Evolutionary conservation across 2,888 invertebrate genomes (phyloP).

Genomic region (Agrochola macilenta): DNA sequence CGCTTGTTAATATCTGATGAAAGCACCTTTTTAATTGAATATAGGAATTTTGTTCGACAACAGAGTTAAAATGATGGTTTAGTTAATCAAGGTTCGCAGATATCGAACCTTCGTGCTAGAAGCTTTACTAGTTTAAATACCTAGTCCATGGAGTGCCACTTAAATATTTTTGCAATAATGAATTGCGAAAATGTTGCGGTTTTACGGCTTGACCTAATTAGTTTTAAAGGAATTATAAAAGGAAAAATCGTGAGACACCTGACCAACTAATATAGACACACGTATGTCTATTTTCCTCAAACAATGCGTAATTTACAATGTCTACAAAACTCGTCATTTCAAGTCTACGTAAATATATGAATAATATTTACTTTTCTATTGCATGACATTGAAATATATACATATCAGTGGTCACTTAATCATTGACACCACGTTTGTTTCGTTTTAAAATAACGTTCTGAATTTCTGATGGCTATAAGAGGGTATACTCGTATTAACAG

Average conservation of each 20-base stretch:
- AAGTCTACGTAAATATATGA: constrained; percentile 19
- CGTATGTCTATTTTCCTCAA: constrained; percentile 27
- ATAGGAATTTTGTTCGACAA: constrained; percentile 6
- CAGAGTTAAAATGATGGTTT: constrained; percentile 25
- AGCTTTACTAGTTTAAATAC: constrained; percentile 48
- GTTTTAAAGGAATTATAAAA: constrained; percentile 49
- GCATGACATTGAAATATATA: constrained; percentile 7
- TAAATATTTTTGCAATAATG: constrained; percentile 25
- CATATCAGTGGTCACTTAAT: neutral
- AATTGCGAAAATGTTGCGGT: constrained; percentile 42
- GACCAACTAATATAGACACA: neutral
- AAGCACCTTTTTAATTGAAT: constrained; percentile 18
- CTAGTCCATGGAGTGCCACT: constrained; percentile 1
- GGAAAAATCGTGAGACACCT: constrained; percentile 45
- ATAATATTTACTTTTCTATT: constrained; percentile 31
- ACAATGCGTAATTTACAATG: constrained; percentile 17
- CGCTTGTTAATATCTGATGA: constrained; percentile 1
- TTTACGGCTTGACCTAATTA: constrained; percentile 53
- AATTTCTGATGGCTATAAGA: constrained; percentile 15
- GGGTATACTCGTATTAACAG: constrained; percentile 43
- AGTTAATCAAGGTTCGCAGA: constrained; percentile 33
- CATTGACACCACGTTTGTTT: neutral
- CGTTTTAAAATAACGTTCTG: constrained; percentile 2
- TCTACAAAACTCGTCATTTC: constrained; percentile 9
- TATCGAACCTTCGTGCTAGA: constrained; percentile 19